Evolutionary conservation across 2,888 invertebrate species (phyloP).

Genomic region (Dynastes hyllus): DNA sequence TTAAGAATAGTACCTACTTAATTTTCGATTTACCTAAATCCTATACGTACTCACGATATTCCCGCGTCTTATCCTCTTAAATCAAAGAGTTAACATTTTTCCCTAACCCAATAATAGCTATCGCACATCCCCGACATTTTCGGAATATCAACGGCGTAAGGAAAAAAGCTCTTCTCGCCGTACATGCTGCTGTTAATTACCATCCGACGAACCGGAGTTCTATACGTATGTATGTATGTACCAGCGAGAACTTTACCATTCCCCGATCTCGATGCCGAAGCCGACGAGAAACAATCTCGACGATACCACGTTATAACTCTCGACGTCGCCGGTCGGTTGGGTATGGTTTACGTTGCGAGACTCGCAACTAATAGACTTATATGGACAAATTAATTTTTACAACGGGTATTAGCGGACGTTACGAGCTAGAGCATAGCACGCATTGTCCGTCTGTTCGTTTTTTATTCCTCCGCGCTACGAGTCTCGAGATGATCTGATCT

Average conservation of each 20-base stretch:
- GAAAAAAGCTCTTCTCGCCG: no score
- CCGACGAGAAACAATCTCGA: conserved; percentile 18
- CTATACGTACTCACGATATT: no score
- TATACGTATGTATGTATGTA: background rate
- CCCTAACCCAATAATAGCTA: no score
- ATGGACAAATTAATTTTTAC: conserved; percentile 27
- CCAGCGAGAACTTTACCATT: background rate
- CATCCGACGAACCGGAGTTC: background rate
- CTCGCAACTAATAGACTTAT: conserved; percentile 19
- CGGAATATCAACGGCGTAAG: no score
- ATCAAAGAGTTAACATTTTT: no score
- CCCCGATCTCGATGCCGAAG: background rate
- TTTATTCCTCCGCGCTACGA: background rate
- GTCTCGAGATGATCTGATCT: background rate
- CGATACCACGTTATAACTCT: background rate
- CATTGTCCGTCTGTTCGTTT: background rate
- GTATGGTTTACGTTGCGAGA: no score
- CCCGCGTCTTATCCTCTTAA: no score
- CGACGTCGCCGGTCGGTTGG: no score
- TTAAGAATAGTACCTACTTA: no score
- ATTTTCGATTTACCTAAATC: no score
- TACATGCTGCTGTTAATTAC: no score
- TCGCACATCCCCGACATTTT: no score
- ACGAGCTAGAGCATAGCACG: background rate
- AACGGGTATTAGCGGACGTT: conserved; percentile 21